Conservation (phyloP, 2,797 vertebrate genomes). For the Urocyon cinereoargenteus region DNA sequence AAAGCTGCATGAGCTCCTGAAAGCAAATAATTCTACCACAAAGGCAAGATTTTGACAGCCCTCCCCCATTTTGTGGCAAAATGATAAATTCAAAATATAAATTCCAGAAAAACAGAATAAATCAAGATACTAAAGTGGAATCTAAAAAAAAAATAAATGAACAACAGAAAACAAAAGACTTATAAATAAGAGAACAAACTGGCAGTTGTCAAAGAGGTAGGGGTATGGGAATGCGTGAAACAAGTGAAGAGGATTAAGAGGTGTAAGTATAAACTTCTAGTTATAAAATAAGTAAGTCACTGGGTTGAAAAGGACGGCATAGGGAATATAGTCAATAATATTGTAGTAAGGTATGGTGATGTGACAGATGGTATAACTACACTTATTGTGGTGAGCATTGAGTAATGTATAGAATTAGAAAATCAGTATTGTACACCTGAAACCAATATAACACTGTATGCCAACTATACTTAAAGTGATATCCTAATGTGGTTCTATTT, state of each 20-base stretch:
- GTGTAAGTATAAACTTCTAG: neutral
- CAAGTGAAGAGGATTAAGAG: neutral
- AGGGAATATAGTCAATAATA: neutral
- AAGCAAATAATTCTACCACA: neutral
- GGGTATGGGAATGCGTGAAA: neutral
- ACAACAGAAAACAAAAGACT: neutral
- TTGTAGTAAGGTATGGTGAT: neutral
- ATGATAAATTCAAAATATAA: neutral
- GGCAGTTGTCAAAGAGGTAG: neutral
- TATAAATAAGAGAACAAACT: neutral
- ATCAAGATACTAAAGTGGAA: neutral
- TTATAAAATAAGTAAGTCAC: neutral
- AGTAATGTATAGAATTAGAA: neutral
- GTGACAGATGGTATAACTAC: neutral
- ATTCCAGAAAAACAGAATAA: neutral
- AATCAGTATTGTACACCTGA: neutral
- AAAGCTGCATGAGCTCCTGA: neutral
- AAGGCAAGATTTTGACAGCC: neutral
- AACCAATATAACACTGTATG: neutral
- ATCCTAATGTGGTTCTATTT: neutral
- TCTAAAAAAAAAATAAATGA: neutral
- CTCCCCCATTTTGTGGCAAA: neutral
- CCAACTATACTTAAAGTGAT: neutral
- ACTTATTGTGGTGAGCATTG: neutral
- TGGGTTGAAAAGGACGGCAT: neutral